Conservation (phyloP, 2,888 invertebrate genomes). For the Brachypterus glaber region DNA sequence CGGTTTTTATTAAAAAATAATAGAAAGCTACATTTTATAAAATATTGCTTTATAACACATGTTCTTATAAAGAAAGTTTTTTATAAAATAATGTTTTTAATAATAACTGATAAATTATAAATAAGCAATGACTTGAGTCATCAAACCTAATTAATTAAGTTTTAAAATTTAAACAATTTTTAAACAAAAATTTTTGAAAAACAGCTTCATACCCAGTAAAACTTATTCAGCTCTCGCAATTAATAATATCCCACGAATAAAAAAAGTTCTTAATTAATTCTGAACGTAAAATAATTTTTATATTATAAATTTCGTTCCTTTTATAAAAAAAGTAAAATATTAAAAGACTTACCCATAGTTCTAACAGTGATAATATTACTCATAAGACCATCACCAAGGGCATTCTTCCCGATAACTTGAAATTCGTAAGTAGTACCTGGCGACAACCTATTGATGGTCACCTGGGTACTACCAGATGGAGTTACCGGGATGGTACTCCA, state of each 20-base stretch:
- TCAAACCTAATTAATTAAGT: no score
- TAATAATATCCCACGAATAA: not conserved
- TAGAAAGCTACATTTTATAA: no score
- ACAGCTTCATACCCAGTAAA: no score
- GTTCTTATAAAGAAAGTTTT: no score
- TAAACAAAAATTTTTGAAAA: no score
- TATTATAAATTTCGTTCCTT: no score
- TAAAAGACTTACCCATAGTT: constrained; percentile 66
- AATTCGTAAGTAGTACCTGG: constrained; percentile 92
- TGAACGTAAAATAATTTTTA: not conserved
- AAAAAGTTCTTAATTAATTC: not conserved
- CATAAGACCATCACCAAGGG: constrained; percentile 91
- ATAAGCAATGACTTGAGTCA: no score
- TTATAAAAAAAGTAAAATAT: not conserved
- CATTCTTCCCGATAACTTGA: constrained; percentile 90
- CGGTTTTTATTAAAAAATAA: no score
- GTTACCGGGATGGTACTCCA: constrained; percentile 92
- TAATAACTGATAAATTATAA: no score
- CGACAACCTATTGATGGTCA: constrained; percentile 82
- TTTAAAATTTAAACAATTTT: no score
- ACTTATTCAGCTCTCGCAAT: not conserved
- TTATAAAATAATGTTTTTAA: no score
- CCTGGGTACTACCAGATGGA: constrained; percentile 80
- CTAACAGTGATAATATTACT: constrained; percentile 84
- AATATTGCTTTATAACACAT: no score